Percentiles rank a stretch among this genome's conserved stretches.
Evolutionary conservation across 2,113 vertebrate species (phyloP).

Genomic region (Chloropsis cyanopogon): DNA sequence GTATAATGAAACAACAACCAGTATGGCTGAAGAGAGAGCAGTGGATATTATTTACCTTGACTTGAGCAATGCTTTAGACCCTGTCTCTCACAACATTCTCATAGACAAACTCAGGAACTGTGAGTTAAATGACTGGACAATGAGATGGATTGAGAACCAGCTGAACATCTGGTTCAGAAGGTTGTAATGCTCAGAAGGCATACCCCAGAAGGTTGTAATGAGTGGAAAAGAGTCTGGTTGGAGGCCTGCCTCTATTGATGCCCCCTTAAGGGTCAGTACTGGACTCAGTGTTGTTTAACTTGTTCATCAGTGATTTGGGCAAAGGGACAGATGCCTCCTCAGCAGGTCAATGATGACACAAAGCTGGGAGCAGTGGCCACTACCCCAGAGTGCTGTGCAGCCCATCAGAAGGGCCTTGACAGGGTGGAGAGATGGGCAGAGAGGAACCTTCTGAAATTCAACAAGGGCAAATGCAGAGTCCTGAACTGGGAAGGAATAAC

Average conservation of each 20-base stretch:
- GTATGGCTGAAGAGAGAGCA: background rate
- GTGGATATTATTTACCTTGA: background rate
- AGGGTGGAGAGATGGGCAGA: background rate
- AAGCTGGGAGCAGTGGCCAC: background rate
- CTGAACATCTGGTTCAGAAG: background rate
- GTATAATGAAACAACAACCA: background rate
- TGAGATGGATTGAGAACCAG: background rate
- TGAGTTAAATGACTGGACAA: background rate
- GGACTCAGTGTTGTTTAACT: background rate
- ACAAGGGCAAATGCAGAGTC: background rate
- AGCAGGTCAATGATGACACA: background rate
- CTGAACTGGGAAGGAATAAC: background rate
- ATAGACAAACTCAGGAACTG: background rate
- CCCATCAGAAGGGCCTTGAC: rapidly evolving
- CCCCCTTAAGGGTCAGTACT: too few relatives aligned
- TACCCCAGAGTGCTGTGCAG: background rate
- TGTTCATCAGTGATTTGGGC: background rate
- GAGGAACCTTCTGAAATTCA: background rate
- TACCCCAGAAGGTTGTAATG: background rate
- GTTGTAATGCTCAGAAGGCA: background rate
- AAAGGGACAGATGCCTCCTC: background rate
- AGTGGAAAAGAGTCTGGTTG: background rate
- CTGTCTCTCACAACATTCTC: background rate
- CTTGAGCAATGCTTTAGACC: background rate
- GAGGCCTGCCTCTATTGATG: background rate